phyloP scores from a whole-genome alignment of 2,888 invertebrate genomes.

The Pyrgus malvae region DNA sequence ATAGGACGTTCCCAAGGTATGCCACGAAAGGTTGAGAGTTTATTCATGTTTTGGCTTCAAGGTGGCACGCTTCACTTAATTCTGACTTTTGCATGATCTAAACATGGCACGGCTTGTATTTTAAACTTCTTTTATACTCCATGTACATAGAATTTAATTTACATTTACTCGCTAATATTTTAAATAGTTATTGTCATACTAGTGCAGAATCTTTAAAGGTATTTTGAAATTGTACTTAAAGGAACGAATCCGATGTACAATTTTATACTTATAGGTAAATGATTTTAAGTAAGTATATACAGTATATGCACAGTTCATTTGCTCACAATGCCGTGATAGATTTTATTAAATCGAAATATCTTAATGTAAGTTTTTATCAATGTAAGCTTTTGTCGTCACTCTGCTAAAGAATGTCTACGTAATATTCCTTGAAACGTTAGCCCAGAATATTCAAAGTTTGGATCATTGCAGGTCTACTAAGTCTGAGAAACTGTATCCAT shows the following conservation, averaged over 20 bases:
- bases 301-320: constrained; percentile 14
- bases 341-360: neutral
- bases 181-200: neutral
- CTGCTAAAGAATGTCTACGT: constrained; percentile 45
- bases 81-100: constrained; percentile 61
- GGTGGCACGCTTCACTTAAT: constrained; percentile 69
- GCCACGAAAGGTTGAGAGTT: constrained; percentile 60
- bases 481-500: constrained; percentile 96
- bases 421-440: neutral
- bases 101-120: constrained; percentile 68
- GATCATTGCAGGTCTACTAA: constrained; percentile 90
- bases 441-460: neutral
- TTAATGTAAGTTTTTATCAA: constrained; percentile 28
- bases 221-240: neutral
- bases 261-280: neutral
- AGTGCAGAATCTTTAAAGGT: neutral
- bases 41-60: constrained; percentile 67
- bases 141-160: too few relatives aligned
- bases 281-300: neutral
- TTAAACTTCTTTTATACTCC: constrained; percentile 1
- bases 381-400: constrained; percentile 50
- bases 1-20: constrained; percentile 96
- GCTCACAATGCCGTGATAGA: constrained; percentile 1
- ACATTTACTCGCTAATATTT: constrained; percentile 24
- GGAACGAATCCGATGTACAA: neutral